Evolutionary conservation across 2,797 vertebrate genomes (phyloP).

Genomic region (Chloroceryle amazona): DNA sequence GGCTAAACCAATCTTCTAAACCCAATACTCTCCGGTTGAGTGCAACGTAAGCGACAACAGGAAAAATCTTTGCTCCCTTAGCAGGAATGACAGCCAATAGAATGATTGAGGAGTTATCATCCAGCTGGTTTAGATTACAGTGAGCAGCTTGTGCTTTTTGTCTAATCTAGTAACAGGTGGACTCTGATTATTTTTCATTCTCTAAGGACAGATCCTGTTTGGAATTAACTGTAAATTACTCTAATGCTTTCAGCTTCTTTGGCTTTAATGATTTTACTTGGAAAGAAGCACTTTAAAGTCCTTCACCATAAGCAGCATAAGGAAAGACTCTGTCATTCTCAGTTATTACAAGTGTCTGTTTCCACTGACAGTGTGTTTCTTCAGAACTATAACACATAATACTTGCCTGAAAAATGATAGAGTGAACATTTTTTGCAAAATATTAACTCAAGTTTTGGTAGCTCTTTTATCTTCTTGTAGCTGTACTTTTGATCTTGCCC

Average conservation of each 20-base stretch:
- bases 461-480: background rate
- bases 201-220: conserved; percentile 5
- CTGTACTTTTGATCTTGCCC: background rate
- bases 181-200: conserved; percentile 21
- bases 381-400: background rate
- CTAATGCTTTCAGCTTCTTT: background rate
- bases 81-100: background rate
- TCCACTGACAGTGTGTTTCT: background rate
- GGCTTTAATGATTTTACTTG: conserved; percentile 8
- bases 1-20: background rate
- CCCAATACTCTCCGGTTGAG: background rate
- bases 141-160: background rate
- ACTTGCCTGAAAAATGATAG: background rate
- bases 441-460: background rate
- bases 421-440: conserved; percentile 6
- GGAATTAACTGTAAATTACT: background rate
- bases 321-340: background rate
- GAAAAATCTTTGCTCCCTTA: background rate
- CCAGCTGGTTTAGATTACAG: conserved; percentile 15
- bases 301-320: background rate
- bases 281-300: background rate
- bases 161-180: conserved; percentile 36
- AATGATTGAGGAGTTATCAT: background rate
- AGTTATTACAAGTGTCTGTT: background rate
- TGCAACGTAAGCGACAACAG: background rate